Percentiles rank a stretch among this genome's conserved stretches.
phyloP scores from a whole-genome alignment of 1,140 invertebrate species.

The Stegodyphus mimosarum region DNA sequence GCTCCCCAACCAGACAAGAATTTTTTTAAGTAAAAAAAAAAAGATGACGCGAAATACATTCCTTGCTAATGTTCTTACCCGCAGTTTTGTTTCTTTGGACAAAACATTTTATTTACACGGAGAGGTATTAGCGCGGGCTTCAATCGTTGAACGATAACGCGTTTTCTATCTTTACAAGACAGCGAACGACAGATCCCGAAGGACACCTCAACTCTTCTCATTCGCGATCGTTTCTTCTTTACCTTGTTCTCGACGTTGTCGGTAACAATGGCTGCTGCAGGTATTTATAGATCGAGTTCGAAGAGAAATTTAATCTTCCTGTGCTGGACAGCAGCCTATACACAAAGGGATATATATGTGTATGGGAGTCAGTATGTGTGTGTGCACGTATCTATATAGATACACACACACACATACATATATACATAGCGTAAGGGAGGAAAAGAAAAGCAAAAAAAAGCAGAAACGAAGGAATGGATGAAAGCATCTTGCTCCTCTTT shows the following conservation, averaged over 20 bases:
- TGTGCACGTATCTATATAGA: too few species aligned
- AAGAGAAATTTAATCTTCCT: slow-evolving; percentile 10
- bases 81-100: too few species aligned
- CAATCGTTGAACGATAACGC: neutral
- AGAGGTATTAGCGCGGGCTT: slow-evolving; percentile 1
- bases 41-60: too few species aligned
- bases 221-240: neutral
- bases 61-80: too few species aligned
- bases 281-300: slow-evolving; percentile 11
- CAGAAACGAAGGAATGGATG: neutral
- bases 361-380: neutral
- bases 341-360: slow-evolving; percentile 12
- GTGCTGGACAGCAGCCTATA: neutral
- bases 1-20: too few species aligned
- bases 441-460: too few species aligned
- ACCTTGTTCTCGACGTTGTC: neutral
- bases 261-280: neutral
- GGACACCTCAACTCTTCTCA: too few species aligned
- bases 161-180: neutral
- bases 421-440: too few species aligned
- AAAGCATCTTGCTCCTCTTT: slow-evolving; percentile 14
- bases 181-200: too few species aligned
- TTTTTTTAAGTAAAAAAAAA: too few species aligned
- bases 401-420: too few species aligned
- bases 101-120: slow-evolving; percentile 2